Conservation (phyloP, 2,113 vertebrate genomes). For the Rhinogobius similis region DNA sequence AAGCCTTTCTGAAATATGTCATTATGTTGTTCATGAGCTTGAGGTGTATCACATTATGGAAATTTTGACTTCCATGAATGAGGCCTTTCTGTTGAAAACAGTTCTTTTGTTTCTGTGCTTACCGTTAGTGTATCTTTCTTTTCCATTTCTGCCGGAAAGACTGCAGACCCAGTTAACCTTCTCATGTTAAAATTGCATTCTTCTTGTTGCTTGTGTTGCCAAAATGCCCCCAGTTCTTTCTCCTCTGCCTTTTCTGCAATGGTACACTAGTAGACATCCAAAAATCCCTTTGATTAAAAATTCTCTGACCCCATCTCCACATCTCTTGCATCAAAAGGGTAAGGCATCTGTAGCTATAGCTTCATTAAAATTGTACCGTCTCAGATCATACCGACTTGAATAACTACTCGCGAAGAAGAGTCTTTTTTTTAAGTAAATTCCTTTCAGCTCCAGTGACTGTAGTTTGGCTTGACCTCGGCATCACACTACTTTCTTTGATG, state of each 20-base stretch:
- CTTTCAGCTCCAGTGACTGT: neutral
- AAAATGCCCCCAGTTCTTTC: slow-evolving; percentile 10
- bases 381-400: neutral
- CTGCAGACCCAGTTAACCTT: slow-evolving; percentile 23
- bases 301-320: slow-evolving; percentile 7
- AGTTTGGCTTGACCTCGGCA: slow-evolving; percentile 1
- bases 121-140: neutral
- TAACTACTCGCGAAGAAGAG: slow-evolving; percentile 4
- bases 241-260: slow-evolving; percentile 7
- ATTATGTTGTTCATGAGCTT: too few relatives aligned
- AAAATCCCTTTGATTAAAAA: slow-evolving; percentile 47
- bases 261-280: slow-evolving; percentile 3
- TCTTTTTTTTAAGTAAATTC: neutral
- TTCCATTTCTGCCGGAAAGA: slow-evolving; percentile 14
- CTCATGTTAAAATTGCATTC: slow-evolving; percentile 16
- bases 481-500: neutral
- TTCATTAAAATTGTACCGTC: slow-evolving; percentile 42
- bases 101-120: slow-evolving; percentile 2
- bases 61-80: too few relatives aligned
- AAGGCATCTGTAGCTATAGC: slow-evolving; percentile 31
- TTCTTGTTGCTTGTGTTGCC: slow-evolving; percentile 15
- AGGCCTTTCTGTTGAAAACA: neutral
- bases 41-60: too few relatives aligned
- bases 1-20: too few relatives aligned
- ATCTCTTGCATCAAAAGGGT: slow-evolving; percentile 46